phyloP scores from a whole-genome alignment of 1,140 invertebrate genomes.

The Eumaeus atala region DNA sequence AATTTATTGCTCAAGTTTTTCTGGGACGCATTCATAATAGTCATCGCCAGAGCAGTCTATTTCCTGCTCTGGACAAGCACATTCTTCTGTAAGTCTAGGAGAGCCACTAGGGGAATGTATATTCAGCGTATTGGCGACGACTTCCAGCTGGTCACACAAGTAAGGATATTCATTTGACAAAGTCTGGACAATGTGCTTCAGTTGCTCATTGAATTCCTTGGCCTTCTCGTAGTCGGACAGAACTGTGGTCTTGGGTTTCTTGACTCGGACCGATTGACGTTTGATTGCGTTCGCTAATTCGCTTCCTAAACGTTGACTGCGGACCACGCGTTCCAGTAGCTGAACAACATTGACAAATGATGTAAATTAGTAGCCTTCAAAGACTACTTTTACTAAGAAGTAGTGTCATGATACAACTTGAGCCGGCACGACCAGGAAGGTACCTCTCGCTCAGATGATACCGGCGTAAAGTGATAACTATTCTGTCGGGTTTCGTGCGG shows the following conservation, averaged over 20 bases:
- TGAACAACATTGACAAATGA: conserved; percentile 23
- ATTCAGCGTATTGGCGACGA: conserved; percentile 45
- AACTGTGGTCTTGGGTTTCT: conserved; percentile 39
- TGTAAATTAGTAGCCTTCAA: not conserved
- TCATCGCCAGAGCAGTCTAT: not conserved
- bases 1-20: conserved; percentile 23
- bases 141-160: conserved; percentile 36
- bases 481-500: too few species aligned
- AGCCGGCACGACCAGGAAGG: too few species aligned
- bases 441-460: too few species aligned
- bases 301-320: conserved; percentile 49
- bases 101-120: conserved; percentile 37
- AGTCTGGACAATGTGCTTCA: conserved; percentile 33
- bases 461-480: too few species aligned
- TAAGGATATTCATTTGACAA: conserved; percentile 45
- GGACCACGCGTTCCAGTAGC: conserved; percentile 59
- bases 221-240: conserved; percentile 45
- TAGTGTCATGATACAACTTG: too few species aligned
- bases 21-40: conserved; percentile 2
- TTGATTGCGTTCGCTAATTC: conserved; percentile 49
- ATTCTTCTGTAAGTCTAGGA: conserved; percentile 35
- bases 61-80: conserved; percentile 21
- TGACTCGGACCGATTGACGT: conserved; percentile 40
- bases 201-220: conserved; percentile 37
- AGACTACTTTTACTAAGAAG: too few species aligned